phyloP scores from a whole-genome alignment of 37 sponge, comb jelly and placozoan species.

The Oopsacas minuta region DNA sequence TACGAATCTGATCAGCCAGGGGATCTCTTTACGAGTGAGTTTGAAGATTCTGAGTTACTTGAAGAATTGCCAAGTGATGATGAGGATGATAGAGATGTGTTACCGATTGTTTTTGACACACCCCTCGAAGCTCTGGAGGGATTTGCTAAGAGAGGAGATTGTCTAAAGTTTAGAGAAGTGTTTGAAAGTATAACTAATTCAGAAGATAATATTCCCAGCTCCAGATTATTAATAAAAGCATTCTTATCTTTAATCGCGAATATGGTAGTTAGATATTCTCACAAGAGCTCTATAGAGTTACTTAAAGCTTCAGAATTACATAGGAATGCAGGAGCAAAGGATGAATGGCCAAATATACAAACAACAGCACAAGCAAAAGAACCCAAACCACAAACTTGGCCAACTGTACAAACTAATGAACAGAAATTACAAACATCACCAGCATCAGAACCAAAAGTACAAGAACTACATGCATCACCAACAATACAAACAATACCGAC shows the following conservation, averaged over 20 bases:
- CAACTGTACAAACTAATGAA: no score
- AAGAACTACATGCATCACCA: no score
- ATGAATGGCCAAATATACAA: no score
- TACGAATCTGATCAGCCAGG: conserved; percentile 19
- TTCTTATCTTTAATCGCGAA: not conserved
- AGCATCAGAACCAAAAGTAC: no score
- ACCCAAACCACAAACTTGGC: no score
- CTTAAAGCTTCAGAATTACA: not conserved
- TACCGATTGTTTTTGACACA: not conserved
- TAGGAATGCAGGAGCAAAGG: no score
- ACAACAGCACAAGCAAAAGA: no score
- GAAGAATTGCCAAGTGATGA: conserved; percentile 30
- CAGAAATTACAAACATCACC: no score
- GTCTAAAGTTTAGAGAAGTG: not conserved
- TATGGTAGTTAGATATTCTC: not conserved
- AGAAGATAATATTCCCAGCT: not conserved
- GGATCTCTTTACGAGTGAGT: not conserved
- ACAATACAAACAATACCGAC: no score
- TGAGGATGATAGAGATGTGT: not conserved
- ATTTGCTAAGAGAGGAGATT: conserved; percentile 20
- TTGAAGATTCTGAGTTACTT: not conserved
- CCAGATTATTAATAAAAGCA: not conserved
- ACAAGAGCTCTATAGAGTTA: not conserved
- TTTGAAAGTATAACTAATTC: not conserved
- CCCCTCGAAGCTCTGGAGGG: not conserved